Evolutionary conservation across 2,888 invertebrate genomes (phyloP).

Genomic region (Stictocephala bisonia): DNA sequence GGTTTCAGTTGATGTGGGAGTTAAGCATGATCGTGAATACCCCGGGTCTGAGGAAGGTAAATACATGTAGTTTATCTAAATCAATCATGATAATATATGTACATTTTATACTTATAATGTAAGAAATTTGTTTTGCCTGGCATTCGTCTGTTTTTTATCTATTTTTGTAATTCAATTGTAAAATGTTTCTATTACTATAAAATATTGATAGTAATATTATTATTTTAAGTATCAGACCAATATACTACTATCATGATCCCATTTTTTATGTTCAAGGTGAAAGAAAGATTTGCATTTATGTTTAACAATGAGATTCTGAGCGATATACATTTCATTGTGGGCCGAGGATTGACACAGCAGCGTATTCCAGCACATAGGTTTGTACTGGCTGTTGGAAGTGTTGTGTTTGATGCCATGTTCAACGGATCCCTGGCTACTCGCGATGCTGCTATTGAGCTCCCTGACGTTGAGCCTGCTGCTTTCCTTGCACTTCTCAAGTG

Average conservation of each 20-base stretch:
- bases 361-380: constrained; percentile 84
- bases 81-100: no score
- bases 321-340: constrained; percentile 84
- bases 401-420: constrained; percentile 90
- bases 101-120: no score
- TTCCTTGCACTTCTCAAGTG: constrained; percentile 77
- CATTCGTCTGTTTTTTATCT: no score
- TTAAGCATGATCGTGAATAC: no score
- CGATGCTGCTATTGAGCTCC: constrained; percentile 79
- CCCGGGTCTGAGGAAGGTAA: no score
- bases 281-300: constrained; percentile 78
- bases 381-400: constrained; percentile 83
- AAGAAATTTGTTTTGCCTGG: no score
- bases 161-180: no score
- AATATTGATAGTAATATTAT: not conserved
- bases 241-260: not conserved
- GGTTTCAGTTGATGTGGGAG: no score
- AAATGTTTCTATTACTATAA: no score
- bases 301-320: constrained; percentile 74
- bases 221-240: not conserved
- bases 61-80: no score
- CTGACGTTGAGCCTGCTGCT: constrained; percentile 86
- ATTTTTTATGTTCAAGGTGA: constrained; percentile 63
- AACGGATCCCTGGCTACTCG: constrained; percentile 79
- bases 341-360: constrained; percentile 75